Conservation (phyloP, 2,888 invertebrate species). For the Ichneumoninae sp. region DNA sequence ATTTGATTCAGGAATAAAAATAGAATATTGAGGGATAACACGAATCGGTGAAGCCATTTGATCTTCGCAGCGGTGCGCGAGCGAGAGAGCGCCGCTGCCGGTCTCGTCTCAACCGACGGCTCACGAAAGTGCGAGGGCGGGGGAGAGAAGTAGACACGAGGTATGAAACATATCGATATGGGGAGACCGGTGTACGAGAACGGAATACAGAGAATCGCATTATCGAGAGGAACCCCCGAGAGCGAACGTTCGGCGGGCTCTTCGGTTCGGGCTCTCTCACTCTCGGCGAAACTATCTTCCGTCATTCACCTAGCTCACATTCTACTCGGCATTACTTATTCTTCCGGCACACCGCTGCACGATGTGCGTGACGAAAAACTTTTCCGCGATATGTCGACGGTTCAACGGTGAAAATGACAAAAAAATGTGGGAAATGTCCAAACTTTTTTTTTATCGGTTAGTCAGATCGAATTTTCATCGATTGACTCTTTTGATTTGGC, state of each 20-base stretch:
- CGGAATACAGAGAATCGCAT: conserved; percentile 84
- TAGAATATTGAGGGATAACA: conserved; percentile 82
- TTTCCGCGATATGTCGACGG: conserved; percentile 49
- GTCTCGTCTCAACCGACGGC: conserved; percentile 29
- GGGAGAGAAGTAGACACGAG: conserved; percentile 69
- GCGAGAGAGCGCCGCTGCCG: conserved; percentile 33
- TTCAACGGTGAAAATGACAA: background rate
- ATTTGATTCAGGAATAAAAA: conserved; percentile 84
- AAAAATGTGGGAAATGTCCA: background rate
- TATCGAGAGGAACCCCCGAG: conserved; percentile 77
- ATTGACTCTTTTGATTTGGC: background rate
- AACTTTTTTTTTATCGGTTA: background rate
- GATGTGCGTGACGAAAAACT: conserved; percentile 55
- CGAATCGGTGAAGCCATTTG: conserved; percentile 84
- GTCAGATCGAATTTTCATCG: background rate
- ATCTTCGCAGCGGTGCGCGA: conserved; percentile 78
- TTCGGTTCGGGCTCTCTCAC: conserved; percentile 29
- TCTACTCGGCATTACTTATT: conserved; percentile 60
- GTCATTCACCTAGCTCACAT: conserved; percentile 68
- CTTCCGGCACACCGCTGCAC: conserved; percentile 24
- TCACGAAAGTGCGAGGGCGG: conserved; percentile 57
- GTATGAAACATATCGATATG: conserved; percentile 82
- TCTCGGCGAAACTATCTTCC: conserved; percentile 62
- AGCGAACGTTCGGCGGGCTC: conserved; percentile 28
- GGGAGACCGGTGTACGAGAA: conserved; percentile 80